Evolutionary conservation across 2,797 vertebrate species (phyloP), one percentile per base, ranked within the genome.

Genomic region (Fundulus diaphanus): DNA sequence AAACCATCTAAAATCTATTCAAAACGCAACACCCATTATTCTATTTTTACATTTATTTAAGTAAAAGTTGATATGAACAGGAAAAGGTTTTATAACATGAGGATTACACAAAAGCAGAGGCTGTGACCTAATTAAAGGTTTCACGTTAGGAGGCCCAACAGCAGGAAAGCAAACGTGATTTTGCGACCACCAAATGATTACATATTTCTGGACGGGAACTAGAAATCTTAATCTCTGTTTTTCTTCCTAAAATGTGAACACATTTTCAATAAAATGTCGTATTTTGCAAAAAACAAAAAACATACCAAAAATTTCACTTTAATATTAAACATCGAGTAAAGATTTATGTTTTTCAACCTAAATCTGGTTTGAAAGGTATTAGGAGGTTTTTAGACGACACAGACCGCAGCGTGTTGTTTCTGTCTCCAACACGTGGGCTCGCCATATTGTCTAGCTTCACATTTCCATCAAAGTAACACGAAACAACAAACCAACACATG

Each of bases 401-500:
- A 44, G 24, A n/a, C 44, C 74, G 31, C 82, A 24, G 35, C 31
- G 63, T 74, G 70, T 84, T 7, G 42, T 79, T 65, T 81, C 82
- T 84, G 82, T 83, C 63, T 56, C 7, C 27, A 46, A 16, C 88
- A 92, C 93, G 94, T 89, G 92, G 69, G 88, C 40, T 87, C 88
- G 92, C 93, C 94, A 94, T 94, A 82, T 93, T 92, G 90, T 5
- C n/a, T 65, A 15, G 1, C 18, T 78, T 24, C 11, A 4, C 7
- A 7, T 57, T 54, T 76, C 63, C 27, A 48, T 42, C 7, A 69
- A 13, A 51, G 6, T 20, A 1, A 48, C 33, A 16, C 1, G 18
- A 70, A 52, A 40, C 1, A 11, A 0, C 1, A 0, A 3, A n/a
- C 3, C 9, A 0, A 0, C 1, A 5, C 40, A n/a, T 0, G 22